Conservation (phyloP, 2,797 vertebrate genomes). For the Anabas testudineus region DNA sequence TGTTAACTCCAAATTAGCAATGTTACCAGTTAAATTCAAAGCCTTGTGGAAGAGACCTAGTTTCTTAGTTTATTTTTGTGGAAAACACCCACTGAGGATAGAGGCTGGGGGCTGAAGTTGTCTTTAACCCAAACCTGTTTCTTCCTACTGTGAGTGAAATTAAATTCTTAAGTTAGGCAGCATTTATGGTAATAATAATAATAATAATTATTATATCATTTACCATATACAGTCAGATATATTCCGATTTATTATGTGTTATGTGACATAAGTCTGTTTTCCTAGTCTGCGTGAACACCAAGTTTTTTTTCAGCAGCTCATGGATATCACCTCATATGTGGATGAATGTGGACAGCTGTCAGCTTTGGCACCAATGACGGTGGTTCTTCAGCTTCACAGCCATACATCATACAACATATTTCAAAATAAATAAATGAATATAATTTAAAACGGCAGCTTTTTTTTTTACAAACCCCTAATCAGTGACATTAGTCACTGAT, state of each 20-base stretch:
- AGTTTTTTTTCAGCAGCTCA: background rate
- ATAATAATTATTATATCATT: too few relatives aligned
- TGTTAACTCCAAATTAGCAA: background rate
- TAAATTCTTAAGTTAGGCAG: constrained; percentile 3
- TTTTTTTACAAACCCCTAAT: background rate
- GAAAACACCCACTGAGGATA: background rate
- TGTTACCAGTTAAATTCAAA: background rate
- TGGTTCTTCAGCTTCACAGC: background rate
- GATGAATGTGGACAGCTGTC: background rate
- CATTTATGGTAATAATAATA: too few relatives aligned
- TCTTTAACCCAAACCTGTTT: background rate
- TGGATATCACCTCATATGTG: background rate
- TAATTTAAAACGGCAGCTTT: background rate
- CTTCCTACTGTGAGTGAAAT: background rate
- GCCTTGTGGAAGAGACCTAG: background rate
- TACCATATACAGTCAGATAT: background rate
- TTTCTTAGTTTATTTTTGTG: constrained; percentile 4
- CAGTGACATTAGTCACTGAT: background rate
- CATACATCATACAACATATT: background rate
- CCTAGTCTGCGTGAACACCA: too few relatives aligned
- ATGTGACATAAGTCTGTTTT: too few relatives aligned
- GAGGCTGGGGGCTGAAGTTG: background rate
- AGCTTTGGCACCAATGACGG: background rate
- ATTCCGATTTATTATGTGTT: background rate
- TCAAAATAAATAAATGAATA: too few relatives aligned